These are phyloP conservation scores for Aspidoscelis tigris DNA, from an alignment of 2,113 vertebrate species.

Conservation along the genomic window DNA sequence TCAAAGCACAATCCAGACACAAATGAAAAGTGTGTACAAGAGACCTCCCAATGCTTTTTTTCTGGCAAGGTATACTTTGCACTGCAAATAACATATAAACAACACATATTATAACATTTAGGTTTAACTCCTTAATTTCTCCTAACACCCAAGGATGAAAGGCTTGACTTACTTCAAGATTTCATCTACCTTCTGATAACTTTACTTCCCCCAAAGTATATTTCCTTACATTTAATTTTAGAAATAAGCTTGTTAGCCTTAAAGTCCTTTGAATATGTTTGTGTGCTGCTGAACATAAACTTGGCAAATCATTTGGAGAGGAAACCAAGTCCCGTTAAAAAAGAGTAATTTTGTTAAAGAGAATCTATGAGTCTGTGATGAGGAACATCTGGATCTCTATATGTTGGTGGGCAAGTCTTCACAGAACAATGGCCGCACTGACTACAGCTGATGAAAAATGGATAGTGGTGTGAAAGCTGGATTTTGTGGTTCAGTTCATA, in stretches of 20 bases:
- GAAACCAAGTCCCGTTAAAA: background rate
- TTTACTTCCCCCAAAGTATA: background rate
- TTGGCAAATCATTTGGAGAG: background rate
- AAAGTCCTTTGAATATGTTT: background rate
- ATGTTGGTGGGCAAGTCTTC: too few species aligned
- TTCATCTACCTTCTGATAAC: background rate
- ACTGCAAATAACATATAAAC: background rate
- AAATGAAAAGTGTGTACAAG: background rate
- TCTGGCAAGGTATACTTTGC: background rate
- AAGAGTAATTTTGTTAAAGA: background rate
- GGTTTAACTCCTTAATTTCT: background rate
- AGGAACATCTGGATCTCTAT: too few species aligned
- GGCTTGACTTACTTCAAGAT: background rate
- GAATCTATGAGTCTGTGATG: background rate
- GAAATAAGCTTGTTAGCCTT: background rate
- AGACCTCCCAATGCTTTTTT: background rate
- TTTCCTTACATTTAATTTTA: background rate
- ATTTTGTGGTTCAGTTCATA: too few species aligned
- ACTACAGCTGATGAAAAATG: too few species aligned
- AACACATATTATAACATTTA: background rate
- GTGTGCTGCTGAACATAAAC: background rate
- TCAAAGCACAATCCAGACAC: slow-evolving; percentile 19
- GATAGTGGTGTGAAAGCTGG: too few species aligned
- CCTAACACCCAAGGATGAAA: background rate
- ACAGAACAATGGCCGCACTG: too few species aligned